phyloP scores from a whole-genome alignment of 2,888 invertebrate genomes.

The Troilus luridus region DNA sequence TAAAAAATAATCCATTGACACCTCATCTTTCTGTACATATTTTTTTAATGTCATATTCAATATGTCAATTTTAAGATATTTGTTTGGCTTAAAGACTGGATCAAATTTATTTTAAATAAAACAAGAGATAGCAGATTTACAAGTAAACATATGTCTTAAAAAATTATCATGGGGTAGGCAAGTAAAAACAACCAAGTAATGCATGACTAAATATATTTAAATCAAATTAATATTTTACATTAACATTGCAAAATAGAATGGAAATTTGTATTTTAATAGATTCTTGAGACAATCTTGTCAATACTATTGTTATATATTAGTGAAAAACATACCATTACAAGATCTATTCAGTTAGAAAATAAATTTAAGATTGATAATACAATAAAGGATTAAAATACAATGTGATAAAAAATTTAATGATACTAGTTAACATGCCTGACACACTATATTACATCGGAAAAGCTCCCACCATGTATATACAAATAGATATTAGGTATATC shows the following conservation, averaged over 20 bases:
- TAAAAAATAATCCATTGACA: too few relatives aligned
- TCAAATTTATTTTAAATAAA: not conserved
- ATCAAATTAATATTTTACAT: constrained; percentile 1
- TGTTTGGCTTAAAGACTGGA: too few relatives aligned
- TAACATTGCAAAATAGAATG: not conserved
- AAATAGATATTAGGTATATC: not conserved
- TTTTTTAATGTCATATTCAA: too few relatives aligned
- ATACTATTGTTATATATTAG: not conserved
- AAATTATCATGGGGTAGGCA: not conserved
- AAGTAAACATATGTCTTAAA: not conserved
- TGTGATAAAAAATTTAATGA: not conserved
- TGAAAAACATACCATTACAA: not conserved
- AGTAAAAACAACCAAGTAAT: not conserved
- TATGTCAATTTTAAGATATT: too few relatives aligned
- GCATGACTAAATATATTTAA: constrained; percentile 35
- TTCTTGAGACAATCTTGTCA: not conserved
- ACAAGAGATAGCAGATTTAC: not conserved
- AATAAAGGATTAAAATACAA: not conserved
- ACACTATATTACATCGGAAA: not conserved
- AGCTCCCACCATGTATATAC: constrained; percentile 29
- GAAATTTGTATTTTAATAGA: not conserved
- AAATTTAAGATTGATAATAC: not conserved
- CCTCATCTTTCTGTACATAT: too few relatives aligned
- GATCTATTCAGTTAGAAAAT: not conserved
- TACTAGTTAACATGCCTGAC: not conserved